Evolutionary conservation across 1,140 invertebrate genomes (phyloP).

Genomic region (Listronotus oregonensis): DNA sequence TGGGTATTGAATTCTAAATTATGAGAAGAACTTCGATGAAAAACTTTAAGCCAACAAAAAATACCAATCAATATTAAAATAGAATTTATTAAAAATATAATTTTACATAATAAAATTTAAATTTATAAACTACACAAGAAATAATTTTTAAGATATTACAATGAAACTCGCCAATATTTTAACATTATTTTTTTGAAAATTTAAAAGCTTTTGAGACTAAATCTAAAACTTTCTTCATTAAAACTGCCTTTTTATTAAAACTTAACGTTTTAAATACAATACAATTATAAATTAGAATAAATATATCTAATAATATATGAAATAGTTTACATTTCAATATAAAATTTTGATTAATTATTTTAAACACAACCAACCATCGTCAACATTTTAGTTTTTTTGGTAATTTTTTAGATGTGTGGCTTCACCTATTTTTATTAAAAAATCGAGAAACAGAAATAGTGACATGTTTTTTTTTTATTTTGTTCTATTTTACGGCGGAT

Average conservation of each 20-base stretch:
- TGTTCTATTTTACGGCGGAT: too few relatives aligned
- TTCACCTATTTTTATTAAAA: too few relatives aligned
- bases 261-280: constrained; percentile 4
- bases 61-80: constrained; percentile 32
- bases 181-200: constrained; percentile 7
- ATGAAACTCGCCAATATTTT: constrained; percentile 7
- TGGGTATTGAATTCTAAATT: too few relatives aligned
- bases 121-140: constrained; percentile 36
- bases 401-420: too few relatives aligned
- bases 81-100: constrained; percentile 41
- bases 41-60: constrained; percentile 14
- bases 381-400: constrained; percentile 12
- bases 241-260: constrained; percentile 6
- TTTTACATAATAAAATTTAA: constrained; percentile 39
- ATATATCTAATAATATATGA: constrained; percentile 18
- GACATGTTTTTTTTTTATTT: too few relatives aligned
- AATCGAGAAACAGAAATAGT: too few relatives aligned
- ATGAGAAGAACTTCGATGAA: too few relatives aligned
- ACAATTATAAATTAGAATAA: constrained; percentile 30
- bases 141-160: constrained; percentile 32
- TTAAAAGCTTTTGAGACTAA: constrained; percentile 1
- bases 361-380: constrained; percentile 34
- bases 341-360: constrained; percentile 33
- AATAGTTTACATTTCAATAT: constrained; percentile 18
- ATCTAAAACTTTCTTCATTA: not conserved